Conservation (phyloP, 1,140 invertebrate genomes). For the Drosophila nebulosa region DNA sequence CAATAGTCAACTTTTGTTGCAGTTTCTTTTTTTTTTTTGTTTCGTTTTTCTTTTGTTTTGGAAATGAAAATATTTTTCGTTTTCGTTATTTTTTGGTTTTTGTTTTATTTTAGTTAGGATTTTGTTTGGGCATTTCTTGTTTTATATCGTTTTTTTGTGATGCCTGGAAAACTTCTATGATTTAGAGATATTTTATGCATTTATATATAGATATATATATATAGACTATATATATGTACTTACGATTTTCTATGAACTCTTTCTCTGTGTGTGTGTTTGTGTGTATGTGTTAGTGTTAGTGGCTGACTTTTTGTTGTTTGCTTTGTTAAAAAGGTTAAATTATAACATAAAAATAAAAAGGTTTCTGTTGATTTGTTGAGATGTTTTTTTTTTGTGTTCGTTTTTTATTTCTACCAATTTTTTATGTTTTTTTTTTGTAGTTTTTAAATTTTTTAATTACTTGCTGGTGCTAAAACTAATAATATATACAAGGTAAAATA, state of each 20-base stretch:
- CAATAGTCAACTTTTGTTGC: slow-evolving; percentile 75
- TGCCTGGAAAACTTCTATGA: slow-evolving; percentile 64
- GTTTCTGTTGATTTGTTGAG: slow-evolving; percentile 38
- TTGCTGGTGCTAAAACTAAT: slow-evolving; percentile 78
- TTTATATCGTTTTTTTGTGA: not conserved
- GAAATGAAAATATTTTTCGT: slow-evolving; percentile 19
- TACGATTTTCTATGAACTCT: slow-evolving; percentile 45
- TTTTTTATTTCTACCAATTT: slow-evolving; percentile 40
- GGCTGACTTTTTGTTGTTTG: slow-evolving; percentile 34
- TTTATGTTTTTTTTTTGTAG: slow-evolving; percentile 46
- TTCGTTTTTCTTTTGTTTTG: slow-evolving; percentile 59
- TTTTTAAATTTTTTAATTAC: slow-evolving; percentile 30
- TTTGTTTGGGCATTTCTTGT: slow-evolving; percentile 31
- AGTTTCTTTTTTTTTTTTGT: slow-evolving; percentile 66
- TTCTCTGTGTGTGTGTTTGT: slow-evolving; percentile 3
- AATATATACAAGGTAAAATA: slow-evolving; percentile 80
- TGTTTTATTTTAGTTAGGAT: slow-evolving; percentile 39
- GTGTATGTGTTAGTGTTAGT: slow-evolving; percentile 24
- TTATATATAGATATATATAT: slow-evolving; percentile 27
- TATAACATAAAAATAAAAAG: not conserved
- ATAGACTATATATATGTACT: slow-evolving; percentile 44
- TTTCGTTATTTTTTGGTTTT: not conserved
- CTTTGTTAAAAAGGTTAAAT: slow-evolving; percentile 2
- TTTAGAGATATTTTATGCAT: slow-evolving; percentile 41
- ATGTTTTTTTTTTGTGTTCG: slow-evolving; percentile 10